Evolutionary conservation across 1,140 invertebrate species (phyloP).

Genomic region (Melipona quadrifasciata): DNA sequence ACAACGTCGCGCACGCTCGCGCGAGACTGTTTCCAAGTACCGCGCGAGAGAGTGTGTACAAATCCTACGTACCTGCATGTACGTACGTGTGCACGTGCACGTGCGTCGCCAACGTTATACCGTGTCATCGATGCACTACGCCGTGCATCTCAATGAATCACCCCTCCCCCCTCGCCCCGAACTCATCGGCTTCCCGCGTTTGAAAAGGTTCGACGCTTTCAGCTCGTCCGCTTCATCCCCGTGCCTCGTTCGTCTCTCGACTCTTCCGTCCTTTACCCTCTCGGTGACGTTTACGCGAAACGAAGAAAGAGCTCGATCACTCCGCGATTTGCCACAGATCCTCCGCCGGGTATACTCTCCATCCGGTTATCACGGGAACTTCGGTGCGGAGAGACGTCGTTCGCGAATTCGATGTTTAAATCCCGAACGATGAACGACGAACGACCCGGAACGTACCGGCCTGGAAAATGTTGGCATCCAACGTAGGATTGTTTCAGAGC

Average conservation of each 20-base stretch:
- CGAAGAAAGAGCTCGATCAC: too few species aligned
- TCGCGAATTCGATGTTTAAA: not conserved
- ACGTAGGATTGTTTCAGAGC: constrained; percentile 17
- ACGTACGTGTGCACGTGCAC: not conserved
- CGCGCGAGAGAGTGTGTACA: constrained; percentile 5
- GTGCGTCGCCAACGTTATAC: constrained; percentile 12
- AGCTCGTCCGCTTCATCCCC: not conserved
- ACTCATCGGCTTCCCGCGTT: constrained; percentile 39
- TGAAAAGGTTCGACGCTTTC: constrained; percentile 32
- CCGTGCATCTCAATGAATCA: constrained; percentile 49
- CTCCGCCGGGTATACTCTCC: too few species aligned
- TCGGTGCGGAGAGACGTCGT: not conserved
- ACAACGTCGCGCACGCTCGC: constrained; percentile 29
- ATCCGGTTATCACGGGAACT: not conserved
- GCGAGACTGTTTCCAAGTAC: constrained; percentile 24
- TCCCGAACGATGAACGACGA: not conserved
- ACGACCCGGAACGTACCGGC: not conserved
- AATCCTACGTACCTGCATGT: not conserved
- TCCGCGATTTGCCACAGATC: too few species aligned
- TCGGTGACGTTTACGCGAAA: not conserved
- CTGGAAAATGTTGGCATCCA: constrained; percentile 41
- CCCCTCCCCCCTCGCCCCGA: constrained; percentile 10
- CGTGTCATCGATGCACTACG: constrained; percentile 62
- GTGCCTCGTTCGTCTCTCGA: not conserved
- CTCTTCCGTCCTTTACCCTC: not conserved